Evolutionary conservation across 2,888 invertebrate genomes (phyloP).

Genomic region (Thumatha senex): DNA sequence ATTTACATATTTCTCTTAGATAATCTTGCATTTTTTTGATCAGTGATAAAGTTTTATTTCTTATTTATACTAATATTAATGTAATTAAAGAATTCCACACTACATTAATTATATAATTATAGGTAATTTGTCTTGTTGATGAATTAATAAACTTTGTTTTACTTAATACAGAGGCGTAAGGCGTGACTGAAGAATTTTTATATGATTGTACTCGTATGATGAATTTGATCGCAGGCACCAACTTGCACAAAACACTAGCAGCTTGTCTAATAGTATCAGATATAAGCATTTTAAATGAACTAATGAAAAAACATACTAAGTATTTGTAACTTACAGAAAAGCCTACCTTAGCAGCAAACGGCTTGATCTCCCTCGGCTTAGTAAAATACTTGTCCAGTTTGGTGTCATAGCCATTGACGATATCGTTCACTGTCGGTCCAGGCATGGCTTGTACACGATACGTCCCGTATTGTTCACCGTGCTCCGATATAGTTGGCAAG

Average conservation of each 20-base stretch:
- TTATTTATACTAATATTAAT: constrained; percentile 23
- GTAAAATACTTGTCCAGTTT: constrained; percentile 75
- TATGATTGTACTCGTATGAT: too few relatives aligned
- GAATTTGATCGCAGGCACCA: too few relatives aligned
- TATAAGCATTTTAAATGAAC: too few relatives aligned
- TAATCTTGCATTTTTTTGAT: constrained; percentile 20
- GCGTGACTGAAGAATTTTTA: too few relatives aligned
- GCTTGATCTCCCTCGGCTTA: constrained; percentile 65
- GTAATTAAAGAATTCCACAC: constrained; percentile 28
- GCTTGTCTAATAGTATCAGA: background rate
- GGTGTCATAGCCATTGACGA: constrained; percentile 58
- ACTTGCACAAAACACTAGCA: too few relatives aligned
- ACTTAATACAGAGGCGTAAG: too few relatives aligned
- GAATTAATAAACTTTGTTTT: too few relatives aligned
- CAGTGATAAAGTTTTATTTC: constrained; percentile 15
- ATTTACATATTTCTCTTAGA: constrained; percentile 26
- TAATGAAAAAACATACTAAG: too few relatives aligned
- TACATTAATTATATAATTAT: constrained; percentile 30
- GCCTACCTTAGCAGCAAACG: constrained; percentile 67
- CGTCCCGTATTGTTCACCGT: constrained; percentile 68
- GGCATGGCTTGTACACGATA: constrained; percentile 58
- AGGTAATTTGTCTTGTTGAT: constrained; percentile 8
- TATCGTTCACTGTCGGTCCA: constrained; percentile 45
- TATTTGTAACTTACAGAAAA: constrained; percentile 49
- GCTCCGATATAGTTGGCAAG: constrained; percentile 75